phyloP scores from a whole-genome alignment of 1,140 invertebrate genomes.

The Proales similis region DNA sequence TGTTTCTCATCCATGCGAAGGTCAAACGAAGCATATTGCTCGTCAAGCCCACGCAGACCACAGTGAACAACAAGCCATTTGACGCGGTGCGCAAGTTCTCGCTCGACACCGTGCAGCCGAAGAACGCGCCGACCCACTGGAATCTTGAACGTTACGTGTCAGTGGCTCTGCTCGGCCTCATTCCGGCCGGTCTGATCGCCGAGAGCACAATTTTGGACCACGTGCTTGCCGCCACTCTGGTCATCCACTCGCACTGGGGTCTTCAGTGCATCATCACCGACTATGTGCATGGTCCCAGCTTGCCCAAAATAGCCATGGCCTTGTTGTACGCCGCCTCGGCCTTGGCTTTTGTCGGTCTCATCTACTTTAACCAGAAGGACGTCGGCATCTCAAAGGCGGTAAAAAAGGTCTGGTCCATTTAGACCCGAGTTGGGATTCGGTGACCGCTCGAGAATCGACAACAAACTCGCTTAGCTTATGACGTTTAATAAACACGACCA shows the following conservation, averaged over 20 bases:
- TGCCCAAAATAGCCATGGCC: slow-evolving; percentile 12
- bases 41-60: too few species aligned
- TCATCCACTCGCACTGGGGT: slow-evolving; percentile 35
- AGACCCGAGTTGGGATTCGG: neutral
- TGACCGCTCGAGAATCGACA: too few species aligned
- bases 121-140: slow-evolving; percentile 28
- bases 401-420: slow-evolving; percentile 34
- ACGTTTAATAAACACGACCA: too few species aligned
- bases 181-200: slow-evolving; percentile 1
- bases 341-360: slow-evolving; percentile 31
- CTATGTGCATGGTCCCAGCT: slow-evolving; percentile 10
- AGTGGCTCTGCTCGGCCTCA: slow-evolving; percentile 5
- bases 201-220: slow-evolving; percentile 8
- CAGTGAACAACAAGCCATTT: too few species aligned
- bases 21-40: too few species aligned
- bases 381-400: slow-evolving; percentile 33
- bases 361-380: slow-evolving; percentile 28
- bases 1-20: too few species aligned
- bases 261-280: slow-evolving; percentile 23
- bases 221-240: slow-evolving; percentile 10
- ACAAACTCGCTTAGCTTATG: too few species aligned
- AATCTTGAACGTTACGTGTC: slow-evolving; percentile 23
- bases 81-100: too few species aligned
- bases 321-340: neutral
- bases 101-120: neutral